Conservation (phyloP, 2,888 invertebrate species). For the Lathronympha strigana region DNA sequence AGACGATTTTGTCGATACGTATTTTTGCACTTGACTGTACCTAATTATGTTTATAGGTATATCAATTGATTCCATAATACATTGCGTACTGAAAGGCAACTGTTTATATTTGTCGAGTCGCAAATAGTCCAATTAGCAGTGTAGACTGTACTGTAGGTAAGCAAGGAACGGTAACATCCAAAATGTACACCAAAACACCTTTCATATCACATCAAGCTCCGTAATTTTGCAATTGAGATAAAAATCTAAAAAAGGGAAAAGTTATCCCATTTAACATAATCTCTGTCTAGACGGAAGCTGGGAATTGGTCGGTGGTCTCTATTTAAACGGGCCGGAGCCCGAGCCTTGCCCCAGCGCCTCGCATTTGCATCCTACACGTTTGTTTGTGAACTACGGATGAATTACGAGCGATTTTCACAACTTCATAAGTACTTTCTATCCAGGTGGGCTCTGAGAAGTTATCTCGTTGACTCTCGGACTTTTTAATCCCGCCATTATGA, state of each 20-base stretch:
- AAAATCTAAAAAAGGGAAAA: slow-evolving; percentile 65
- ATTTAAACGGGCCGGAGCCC: slow-evolving; percentile 47
- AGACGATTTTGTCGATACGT: no score
- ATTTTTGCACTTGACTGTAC: no score
- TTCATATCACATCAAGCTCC: slow-evolving; percentile 63
- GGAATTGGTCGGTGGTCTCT: slow-evolving; percentile 55
- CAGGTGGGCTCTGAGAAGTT: slow-evolving; percentile 56
- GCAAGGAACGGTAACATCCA: slow-evolving; percentile 55
- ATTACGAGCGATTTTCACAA: slow-evolving; percentile 64
- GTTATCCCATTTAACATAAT: slow-evolving; percentile 77
- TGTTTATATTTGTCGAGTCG: slow-evolving; percentile 53
- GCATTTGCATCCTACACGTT: slow-evolving; percentile 64
- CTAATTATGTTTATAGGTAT: no score
- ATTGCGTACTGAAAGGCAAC: slow-evolving; percentile 26
- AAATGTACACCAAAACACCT: slow-evolving; percentile 64
- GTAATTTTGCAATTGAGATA: slow-evolving; percentile 68
- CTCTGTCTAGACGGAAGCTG: slow-evolving; percentile 80
- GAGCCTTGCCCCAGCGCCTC: slow-evolving; percentile 48
- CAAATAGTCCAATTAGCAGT: slow-evolving; percentile 52
- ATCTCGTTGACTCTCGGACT: slow-evolving; percentile 49
- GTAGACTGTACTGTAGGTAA: slow-evolving; percentile 50
- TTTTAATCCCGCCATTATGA: slow-evolving; percentile 53
- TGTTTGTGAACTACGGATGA: slow-evolving; percentile 62
- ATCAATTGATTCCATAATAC: neutral
- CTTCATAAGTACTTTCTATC: slow-evolving; percentile 59